phyloP scores from a whole-genome alignment of 1,140 invertebrate genomes.

The Drosophila serrata region DNA sequence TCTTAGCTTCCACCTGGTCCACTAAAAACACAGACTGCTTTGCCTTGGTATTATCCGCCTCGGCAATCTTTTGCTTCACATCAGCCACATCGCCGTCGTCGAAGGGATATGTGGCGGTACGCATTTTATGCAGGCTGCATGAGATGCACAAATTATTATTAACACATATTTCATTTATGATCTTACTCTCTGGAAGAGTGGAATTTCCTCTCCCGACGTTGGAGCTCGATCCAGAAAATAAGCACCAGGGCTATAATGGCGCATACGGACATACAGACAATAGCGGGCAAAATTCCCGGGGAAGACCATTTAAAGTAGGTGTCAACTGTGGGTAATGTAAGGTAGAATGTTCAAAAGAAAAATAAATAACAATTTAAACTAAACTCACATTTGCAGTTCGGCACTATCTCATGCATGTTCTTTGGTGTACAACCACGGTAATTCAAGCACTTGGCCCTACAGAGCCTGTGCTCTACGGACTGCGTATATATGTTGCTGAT shows the following conservation, averaged over 20 bases:
- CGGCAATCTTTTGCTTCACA: slow-evolving; percentile 70
- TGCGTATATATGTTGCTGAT: slow-evolving; percentile 70
- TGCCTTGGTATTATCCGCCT: slow-evolving; percentile 60
- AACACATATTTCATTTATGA: background rate
- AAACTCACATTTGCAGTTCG: slow-evolving; percentile 62
- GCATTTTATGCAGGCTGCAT: slow-evolving; percentile 52
- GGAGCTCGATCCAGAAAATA: slow-evolving; percentile 73
- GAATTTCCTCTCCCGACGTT: slow-evolving; percentile 61
- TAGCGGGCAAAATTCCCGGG: slow-evolving; percentile 62
- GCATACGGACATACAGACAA: slow-evolving; percentile 52
- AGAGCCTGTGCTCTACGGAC: slow-evolving; percentile 49
- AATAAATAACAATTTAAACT: too few relatives aligned
- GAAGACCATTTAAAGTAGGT: slow-evolving; percentile 60
- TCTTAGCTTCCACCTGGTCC: slow-evolving; percentile 67
- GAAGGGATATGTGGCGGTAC: slow-evolving; percentile 62
- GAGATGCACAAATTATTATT: too few relatives aligned
- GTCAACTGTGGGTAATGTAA: background rate
- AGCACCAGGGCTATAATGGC: slow-evolving; percentile 32
- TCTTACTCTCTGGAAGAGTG: slow-evolving; percentile 69
- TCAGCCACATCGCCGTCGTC: slow-evolving; percentile 77
- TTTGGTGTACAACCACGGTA: slow-evolving; percentile 28
- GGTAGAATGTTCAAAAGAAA: background rate
- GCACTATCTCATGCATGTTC: slow-evolving; percentile 66
- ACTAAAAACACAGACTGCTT: slow-evolving; percentile 71
- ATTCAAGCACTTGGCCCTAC: slow-evolving; percentile 43